phyloP scores from a whole-genome alignment of 2,113 vertebrate genomes.

The Phrynocephalus versicolor region DNA sequence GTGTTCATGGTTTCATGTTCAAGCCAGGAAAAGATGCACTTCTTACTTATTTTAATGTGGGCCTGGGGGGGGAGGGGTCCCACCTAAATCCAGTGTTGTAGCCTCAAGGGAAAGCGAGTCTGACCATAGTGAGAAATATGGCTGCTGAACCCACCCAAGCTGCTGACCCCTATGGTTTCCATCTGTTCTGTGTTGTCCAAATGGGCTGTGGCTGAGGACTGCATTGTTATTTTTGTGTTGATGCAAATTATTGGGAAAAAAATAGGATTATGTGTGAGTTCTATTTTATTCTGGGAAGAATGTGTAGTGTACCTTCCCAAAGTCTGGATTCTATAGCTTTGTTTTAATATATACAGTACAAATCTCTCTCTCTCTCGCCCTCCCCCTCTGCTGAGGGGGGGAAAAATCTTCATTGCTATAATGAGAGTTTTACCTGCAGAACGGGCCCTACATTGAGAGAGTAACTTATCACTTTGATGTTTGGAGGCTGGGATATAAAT shows the following conservation, averaged over 20 bases:
- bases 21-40: too few species aligned
- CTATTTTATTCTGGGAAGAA: background rate
- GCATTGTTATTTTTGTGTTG: too few species aligned
- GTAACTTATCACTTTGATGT: constrained; percentile 28
- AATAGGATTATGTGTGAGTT: background rate
- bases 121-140: too few species aligned
- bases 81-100: too few species aligned
- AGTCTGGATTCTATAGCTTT: background rate
- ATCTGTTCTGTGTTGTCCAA: too few species aligned
- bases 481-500: constrained; percentile 29
- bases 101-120: too few species aligned
- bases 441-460: constrained; percentile 18
- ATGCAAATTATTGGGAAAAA: background rate
- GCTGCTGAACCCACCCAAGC: too few species aligned
- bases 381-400: constrained; percentile 1
- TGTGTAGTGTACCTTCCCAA: background rate
- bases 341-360: background rate
- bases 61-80: too few species aligned
- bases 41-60: too few species aligned
- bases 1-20: too few species aligned
- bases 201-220: too few species aligned
- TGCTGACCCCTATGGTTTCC: too few species aligned
- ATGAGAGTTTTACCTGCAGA: constrained; percentile 2
- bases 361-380: background rate
- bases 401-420: background rate